Percentiles rank a stretch among this genome's conserved stretches.
phyloP scores from a whole-genome alignment of 2,113 vertebrate genomes.

The Axis porcinus region DNA sequence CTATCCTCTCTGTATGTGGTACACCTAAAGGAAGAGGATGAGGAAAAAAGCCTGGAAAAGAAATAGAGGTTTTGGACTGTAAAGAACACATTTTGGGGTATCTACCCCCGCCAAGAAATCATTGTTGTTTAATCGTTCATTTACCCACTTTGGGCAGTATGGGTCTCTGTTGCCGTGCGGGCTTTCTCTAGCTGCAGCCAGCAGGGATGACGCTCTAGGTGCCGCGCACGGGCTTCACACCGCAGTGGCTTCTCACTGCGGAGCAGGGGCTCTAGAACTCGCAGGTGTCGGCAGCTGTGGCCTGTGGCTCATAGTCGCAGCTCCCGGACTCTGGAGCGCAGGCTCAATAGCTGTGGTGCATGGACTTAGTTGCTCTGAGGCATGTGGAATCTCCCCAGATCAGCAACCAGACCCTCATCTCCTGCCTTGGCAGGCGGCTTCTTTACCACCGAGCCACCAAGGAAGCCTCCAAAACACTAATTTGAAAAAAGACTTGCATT shows the following conservation, averaged over 20 bases:
- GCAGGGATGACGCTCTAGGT: background rate
- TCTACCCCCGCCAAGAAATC: background rate
- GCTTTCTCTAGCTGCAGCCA: background rate
- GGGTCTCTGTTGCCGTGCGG: background rate
- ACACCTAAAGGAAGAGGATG: background rate
- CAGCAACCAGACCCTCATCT: background rate
- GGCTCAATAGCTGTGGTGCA: background rate
- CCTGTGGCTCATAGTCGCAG: background rate
- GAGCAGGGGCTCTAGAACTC: background rate
- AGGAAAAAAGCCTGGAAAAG: background rate
- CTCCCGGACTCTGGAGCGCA: background rate
- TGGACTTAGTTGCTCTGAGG: background rate
- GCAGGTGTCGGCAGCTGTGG: background rate
- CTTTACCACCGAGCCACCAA: background rate
- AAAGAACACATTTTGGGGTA: background rate
- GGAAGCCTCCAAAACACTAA: background rate
- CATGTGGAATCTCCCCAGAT: background rate
- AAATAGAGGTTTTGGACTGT: background rate
- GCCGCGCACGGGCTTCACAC: background rate
- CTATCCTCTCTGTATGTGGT: background rate
- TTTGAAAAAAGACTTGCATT: background rate
- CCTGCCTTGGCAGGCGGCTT: background rate
- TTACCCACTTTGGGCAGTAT: background rate
- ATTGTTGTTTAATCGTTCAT: background rate
- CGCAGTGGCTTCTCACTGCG: background rate